Conservation (phyloP, 2,888 invertebrate species). For the Mesodorylaimus sp. region DNA sequence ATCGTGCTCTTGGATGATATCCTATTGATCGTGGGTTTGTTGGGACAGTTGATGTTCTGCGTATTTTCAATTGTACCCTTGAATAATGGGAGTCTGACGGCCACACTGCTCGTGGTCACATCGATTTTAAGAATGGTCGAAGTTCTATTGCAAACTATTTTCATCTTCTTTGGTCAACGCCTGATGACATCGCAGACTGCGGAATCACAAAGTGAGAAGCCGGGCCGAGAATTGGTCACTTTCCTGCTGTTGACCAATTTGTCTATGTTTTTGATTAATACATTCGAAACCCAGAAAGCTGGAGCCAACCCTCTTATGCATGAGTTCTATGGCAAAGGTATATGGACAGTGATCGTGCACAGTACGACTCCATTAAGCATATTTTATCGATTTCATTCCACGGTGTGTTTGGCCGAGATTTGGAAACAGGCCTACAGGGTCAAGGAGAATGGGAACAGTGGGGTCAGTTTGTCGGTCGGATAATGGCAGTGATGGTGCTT, state of each 20-base stretch:
- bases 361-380: conserved; percentile 81
- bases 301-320: conserved; percentile 62
- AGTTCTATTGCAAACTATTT: conserved; percentile 5
- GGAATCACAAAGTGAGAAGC: conserved; percentile 36
- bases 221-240: conserved; percentile 64
- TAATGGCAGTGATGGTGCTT: too few species aligned
- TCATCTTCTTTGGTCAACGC: conserved; percentile 1
- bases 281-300: conserved; percentile 81
- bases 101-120: not conserved
- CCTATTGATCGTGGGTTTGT: conserved; percentile 7
- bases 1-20: conserved; percentile 6
- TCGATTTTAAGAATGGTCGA: not conserved
- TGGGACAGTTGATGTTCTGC: conserved; percentile 8
- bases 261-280: conserved; percentile 87
- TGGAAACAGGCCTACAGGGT: conserved; percentile 53
- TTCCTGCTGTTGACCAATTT: conserved; percentile 84
- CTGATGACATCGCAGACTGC: not conserved
- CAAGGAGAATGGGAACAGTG: too few species aligned
- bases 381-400: conserved; percentile 86
- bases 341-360: conserved; percentile 80
- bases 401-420: conserved; percentile 78
- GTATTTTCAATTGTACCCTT: conserved; percentile 5
- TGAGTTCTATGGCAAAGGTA: conserved; percentile 73
- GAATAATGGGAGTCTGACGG: not conserved
- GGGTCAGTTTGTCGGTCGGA: too few species aligned